Evolutionary conservation across 2,888 invertebrate genomes (phyloP).

Genomic region (Lamellibrachia columna): DNA sequence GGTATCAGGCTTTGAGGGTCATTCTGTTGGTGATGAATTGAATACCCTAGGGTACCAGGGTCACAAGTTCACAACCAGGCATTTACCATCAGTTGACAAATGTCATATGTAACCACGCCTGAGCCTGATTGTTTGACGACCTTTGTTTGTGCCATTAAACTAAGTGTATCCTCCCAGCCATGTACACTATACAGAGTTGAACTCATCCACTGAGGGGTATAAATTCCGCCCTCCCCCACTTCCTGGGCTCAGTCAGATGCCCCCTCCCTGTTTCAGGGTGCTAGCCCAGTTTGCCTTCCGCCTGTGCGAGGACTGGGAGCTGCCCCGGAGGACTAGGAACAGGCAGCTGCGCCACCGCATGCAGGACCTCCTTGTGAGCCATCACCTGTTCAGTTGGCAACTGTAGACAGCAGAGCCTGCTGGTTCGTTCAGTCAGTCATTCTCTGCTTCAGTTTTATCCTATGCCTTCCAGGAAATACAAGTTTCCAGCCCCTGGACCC

Average conservation of each 20-base stretch:
- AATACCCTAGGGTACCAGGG: too few species aligned
- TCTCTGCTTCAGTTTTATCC: neutral
- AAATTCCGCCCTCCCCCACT: neutral
- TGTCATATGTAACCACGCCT: neutral
- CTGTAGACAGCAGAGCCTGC: slow-evolving; percentile 18
- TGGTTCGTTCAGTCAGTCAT: slow-evolving; percentile 1
- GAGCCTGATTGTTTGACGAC: too few species aligned
- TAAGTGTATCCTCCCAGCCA: too few species aligned
- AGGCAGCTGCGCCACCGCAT: slow-evolving; percentile 70
- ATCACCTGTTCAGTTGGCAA: slow-evolving; percentile 89
- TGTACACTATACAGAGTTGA: too few species aligned
- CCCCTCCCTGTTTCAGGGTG: slow-evolving; percentile 70
- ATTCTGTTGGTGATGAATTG: too few species aligned
- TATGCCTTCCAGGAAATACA: neutral
- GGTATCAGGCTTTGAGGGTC: neutral
- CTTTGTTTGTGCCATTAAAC: too few species aligned
- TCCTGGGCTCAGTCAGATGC: neutral
- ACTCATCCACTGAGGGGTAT: neutral
- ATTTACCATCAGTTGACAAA: neutral
- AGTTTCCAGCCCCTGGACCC: neutral
- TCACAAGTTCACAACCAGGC: neutral
- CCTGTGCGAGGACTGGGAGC: slow-evolving; percentile 95
- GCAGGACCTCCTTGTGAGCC: slow-evolving; percentile 97
- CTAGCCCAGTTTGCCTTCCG: slow-evolving; percentile 96
- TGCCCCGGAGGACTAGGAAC: slow-evolving; percentile 70